Conservation (phyloP, 2,113 vertebrate genomes). For the Maccullochella peelii region DNA sequence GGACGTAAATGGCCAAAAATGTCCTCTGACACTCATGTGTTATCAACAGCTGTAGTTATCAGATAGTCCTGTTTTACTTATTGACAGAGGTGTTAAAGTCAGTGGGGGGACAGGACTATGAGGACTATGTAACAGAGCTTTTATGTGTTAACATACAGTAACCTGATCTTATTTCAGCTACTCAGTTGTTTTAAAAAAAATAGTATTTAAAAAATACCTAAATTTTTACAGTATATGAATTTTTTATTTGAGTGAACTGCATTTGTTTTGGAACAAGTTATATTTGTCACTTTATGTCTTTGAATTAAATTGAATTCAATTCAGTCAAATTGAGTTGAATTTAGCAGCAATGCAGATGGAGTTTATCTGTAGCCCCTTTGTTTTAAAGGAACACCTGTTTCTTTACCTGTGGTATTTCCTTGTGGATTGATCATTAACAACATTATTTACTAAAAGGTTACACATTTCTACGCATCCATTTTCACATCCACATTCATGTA, state of each 20-base stretch:
- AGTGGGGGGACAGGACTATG: background rate
- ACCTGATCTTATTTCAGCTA: background rate
- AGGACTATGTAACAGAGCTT: background rate
- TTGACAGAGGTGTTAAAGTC: slow-evolving; percentile 7
- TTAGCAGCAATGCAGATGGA: background rate
- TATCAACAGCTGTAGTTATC: background rate
- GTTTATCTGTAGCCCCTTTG: background rate
- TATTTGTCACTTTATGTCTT: background rate
- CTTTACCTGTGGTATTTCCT: slow-evolving; percentile 42
- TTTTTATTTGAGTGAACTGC: background rate
- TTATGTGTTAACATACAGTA: background rate
- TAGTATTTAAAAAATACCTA: too few relatives aligned
- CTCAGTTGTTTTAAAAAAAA: background rate
- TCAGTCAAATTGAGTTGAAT: background rate
- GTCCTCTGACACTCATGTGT: background rate
- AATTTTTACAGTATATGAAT: background rate
- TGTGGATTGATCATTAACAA: slow-evolving; percentile 66
- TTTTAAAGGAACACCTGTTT: background rate
- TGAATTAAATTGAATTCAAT: background rate
- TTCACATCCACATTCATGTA: background rate
- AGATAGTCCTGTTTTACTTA: background rate
- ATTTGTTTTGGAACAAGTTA: background rate
- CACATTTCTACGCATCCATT: slow-evolving; percentile 13
- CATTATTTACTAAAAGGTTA: slow-evolving; percentile 45
- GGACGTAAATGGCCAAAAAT: background rate